These are phyloP conservation scores for Oikopleura albicans DNA, from an alignment of 23 tunicate species.

Conservation along the genomic window DNA sequence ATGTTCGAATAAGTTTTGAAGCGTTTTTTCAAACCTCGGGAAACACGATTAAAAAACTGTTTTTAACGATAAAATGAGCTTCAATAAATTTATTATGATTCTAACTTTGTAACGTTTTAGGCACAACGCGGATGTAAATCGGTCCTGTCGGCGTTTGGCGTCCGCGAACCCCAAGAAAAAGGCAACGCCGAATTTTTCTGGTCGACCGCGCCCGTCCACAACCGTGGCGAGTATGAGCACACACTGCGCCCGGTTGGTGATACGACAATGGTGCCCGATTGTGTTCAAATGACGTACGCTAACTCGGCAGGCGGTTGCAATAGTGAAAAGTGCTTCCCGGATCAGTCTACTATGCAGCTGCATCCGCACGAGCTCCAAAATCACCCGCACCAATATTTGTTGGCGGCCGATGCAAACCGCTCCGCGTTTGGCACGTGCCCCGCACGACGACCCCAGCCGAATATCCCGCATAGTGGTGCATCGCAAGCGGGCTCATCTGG, in stretches of 20 bases:
- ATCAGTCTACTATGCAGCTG: neutral
- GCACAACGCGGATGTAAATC: slow-evolving; percentile 8
- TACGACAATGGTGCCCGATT: slow-evolving; percentile 9
- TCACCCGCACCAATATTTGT: neutral
- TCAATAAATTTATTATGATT: too few species aligned
- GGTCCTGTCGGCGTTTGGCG: neutral
- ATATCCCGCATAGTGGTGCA: neutral
- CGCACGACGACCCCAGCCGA: neutral
- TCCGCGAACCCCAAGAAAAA: neutral
- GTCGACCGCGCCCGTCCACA: neutral
- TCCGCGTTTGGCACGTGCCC: neutral
- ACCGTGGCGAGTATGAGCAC: neutral
- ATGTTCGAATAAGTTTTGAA: too few species aligned
- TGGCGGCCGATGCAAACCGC: neutral
- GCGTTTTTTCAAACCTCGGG: too few species aligned
- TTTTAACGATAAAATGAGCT: too few species aligned
- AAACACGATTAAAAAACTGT: too few species aligned
- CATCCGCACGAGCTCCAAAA: neutral
- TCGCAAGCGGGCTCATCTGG: too few species aligned
- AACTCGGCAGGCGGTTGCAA: neutral
- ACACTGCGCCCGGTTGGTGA: neutral
- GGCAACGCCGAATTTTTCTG: neutral
- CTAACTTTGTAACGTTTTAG: too few species aligned
- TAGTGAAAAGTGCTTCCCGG: neutral
- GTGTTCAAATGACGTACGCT: slow-evolving; percentile 13